Conservation (phyloP, 2,113 vertebrate species). For the Penelope pileata region DNA sequence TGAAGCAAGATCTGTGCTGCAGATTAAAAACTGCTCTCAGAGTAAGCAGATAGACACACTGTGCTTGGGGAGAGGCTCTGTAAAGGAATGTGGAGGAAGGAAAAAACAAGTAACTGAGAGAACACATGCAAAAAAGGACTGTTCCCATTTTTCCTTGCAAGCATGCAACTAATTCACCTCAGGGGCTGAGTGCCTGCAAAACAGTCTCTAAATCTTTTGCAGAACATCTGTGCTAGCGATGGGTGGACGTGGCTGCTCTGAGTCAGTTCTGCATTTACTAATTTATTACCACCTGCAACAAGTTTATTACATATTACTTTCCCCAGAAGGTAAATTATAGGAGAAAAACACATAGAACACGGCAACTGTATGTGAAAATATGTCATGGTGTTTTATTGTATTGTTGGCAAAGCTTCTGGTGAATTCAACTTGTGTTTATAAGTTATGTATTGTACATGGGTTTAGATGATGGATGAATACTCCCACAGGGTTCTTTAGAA, state of each 20-base stretch:
- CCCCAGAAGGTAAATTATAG: slow-evolving; percentile 37
- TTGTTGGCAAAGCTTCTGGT: not conserved
- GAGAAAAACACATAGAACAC: not conserved
- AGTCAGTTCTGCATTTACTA: slow-evolving; percentile 27
- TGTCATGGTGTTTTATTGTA: slow-evolving; percentile 9
- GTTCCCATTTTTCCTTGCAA: slow-evolving; percentile 4
- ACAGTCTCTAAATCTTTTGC: slow-evolving; percentile 57
- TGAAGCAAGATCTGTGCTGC: not conserved
- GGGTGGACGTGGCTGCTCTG: not conserved
- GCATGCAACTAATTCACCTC: slow-evolving; percentile 40
- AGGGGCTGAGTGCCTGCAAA: slow-evolving; percentile 23
- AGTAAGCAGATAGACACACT: not conserved
- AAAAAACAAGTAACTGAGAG: not conserved
- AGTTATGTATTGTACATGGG: not conserved
- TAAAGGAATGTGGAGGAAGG: not conserved
- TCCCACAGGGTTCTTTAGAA: not conserved
- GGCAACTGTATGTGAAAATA: slow-evolving; percentile 8
- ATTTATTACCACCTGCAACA: slow-evolving; percentile 59
- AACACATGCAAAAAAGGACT: not conserved
- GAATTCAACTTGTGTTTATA: not conserved
- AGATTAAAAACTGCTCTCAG: not conserved
- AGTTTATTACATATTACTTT: slow-evolving; percentile 42
- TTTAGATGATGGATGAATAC: slow-evolving; percentile 19
- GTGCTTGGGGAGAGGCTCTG: not conserved
- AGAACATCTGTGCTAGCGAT: slow-evolving; percentile 67